These are phyloP conservation scores for Drosophila anomalipes DNA, from an alignment of 2,888 invertebrate genomes.

Conservation along the genomic window DNA sequence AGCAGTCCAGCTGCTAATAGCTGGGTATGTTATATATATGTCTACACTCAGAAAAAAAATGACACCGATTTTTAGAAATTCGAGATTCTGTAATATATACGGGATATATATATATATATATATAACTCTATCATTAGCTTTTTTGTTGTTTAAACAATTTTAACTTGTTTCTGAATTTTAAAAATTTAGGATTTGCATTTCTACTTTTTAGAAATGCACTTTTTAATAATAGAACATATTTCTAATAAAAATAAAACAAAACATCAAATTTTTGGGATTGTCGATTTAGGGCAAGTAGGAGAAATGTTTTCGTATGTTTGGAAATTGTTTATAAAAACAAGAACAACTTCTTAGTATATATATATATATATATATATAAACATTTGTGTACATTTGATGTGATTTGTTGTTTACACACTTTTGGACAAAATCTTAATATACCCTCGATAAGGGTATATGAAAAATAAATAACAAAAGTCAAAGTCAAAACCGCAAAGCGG, in stretches of 20 bases:
- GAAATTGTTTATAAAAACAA: not conserved
- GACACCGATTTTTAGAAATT: not conserved
- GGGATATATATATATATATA: not conserved
- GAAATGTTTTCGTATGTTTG: not conserved
- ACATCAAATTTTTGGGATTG: not conserved
- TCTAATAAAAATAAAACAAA: not conserved
- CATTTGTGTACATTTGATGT: not conserved
- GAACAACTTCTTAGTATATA: no score
- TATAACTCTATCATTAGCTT: not conserved
- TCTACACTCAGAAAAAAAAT: not conserved
- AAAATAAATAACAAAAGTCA: constrained; percentile 23
- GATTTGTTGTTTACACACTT: not conserved
- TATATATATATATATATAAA: no score
- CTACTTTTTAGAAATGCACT: not conserved
- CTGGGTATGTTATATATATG: not conserved
- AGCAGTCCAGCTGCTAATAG: not conserved
- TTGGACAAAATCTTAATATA: not conserved
- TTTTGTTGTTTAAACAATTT: not conserved
- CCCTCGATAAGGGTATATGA: not conserved
- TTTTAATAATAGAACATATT: not conserved
- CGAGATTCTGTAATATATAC: not conserved
- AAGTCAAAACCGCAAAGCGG: constrained; percentile 41
- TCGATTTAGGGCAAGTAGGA: not conserved
- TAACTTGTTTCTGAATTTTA: not conserved
- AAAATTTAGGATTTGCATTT: not conserved